phyloP scores from a whole-genome alignment of 2,888 invertebrate species.

The Acrobasis suavella region DNA sequence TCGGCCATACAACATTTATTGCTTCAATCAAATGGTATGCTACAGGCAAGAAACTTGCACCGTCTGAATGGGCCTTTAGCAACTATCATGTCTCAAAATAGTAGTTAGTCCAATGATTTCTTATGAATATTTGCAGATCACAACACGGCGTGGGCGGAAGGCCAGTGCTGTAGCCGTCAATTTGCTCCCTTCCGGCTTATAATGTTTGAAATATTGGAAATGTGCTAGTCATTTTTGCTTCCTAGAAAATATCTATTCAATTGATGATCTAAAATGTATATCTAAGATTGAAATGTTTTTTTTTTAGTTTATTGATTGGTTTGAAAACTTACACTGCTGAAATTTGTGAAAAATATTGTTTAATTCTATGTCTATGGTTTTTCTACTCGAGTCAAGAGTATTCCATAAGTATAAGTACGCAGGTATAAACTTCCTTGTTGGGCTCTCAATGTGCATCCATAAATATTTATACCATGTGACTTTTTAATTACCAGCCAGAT shows the following conservation, averaged over 20 bases:
- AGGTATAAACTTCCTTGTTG: neutral
- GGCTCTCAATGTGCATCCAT: neutral
- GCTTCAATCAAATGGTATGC: no score
- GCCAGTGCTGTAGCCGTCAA: slow-evolving; percentile 16
- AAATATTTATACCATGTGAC: neutral
- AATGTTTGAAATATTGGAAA: slow-evolving; percentile 3
- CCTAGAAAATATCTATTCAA: neutral
- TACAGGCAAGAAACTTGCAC: no score
- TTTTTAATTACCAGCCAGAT: no score
- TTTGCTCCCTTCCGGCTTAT: slow-evolving; percentile 7
- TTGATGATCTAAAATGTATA: neutral
- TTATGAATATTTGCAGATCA: slow-evolving; percentile 14
- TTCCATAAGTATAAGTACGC: no score
- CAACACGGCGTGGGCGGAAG: slow-evolving; percentile 18
- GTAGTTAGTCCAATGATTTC: slow-evolving; percentile 5
- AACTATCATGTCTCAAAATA: neutral
- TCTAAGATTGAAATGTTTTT: neutral
- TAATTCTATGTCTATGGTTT: no score
- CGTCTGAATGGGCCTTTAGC: no score
- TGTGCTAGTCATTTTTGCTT: neutral
- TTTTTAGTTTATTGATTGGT: neutral
- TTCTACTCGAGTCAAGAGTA: no score
- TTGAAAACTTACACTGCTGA: neutral
- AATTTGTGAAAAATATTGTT: no score
- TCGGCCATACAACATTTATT: no score